Evolutionary conservation across 2,797 vertebrate genomes (phyloP), one percentile per base, ranked within the genome.

Genomic region (Tinamus major): DNA sequence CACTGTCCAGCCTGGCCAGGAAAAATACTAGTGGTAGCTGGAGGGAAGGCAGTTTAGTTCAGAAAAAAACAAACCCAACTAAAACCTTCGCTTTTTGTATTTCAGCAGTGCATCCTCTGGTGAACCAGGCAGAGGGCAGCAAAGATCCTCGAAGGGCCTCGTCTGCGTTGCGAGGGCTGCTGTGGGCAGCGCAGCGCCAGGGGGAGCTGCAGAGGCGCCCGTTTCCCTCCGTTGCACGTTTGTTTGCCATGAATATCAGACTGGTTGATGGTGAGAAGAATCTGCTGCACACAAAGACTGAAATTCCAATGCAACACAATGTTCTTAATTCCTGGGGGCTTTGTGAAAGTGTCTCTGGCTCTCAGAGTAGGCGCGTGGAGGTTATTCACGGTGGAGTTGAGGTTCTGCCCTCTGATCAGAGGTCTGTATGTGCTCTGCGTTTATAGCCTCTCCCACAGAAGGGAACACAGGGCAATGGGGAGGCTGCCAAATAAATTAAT

Each of bases 91-190:
- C 0, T 7, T 17, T 4, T 5, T 41, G 0, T 41, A 2, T 58
- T 58, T 31, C 61, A 37, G 62, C 81, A 41, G 48, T 26, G 29
- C 56, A 58, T 7, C 56, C 51, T 67, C 68, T 0, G 2, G 58
- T 37, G 49, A 55, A 6, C 29, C 81, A 80, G 92, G 89, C 82
- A 96, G 92, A 93, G 92, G 93, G 94, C 93, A 92, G 85, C 91
- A 95, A 58, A 92, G 53, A 18, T 41, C 62, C 26, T 72, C 13
- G 53, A 37, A 56, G 27, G 17, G n/a, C 27, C 33, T 18, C 13
- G 72, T n/a, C 58, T 49, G 35, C 26, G 2, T 2, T 15, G 53
- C 53, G 31, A 56, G 29, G 7, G 10, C 18, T 19, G 67, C 56
- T 41, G 13, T 1, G 33, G 6, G n/a, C 2, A 13, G 49, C 46